Evolutionary conservation across 37 sponge, comb jelly and placozoan genomes (phyloP), one percentile per base, ranked within the genome.

Genomic region (Dysidea cf. avara): DNA sequence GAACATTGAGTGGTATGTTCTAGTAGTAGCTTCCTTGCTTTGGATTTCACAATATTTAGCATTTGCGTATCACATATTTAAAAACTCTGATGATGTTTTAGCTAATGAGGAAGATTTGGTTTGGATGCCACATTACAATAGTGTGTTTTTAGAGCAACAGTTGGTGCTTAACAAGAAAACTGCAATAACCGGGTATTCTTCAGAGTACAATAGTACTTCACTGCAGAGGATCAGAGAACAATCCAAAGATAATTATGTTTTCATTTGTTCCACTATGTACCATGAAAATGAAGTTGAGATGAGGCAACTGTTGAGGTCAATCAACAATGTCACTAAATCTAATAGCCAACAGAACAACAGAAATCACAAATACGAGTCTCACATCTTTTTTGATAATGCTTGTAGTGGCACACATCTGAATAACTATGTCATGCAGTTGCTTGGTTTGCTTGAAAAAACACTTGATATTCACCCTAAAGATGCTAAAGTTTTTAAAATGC

Each of bases 201-300:
- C n/a, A n/a, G n/a, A n/a, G n/a, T n/a, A n/a, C n/a, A n/a, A n/a
- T n/a, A n/a, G n/a, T n/a, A n/a, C n/a, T n/a, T n/a, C n/a, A n/a
- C n/a, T n/a, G n/a, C n/a, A n/a, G n/a, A n/a, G n/a, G n/a, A n/a
- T n/a, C n/a, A n/a, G n/a, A n/a, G n/a, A n/a, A n/a, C n/a, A n/a
- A n/a, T n/a, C n/a, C n/a, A n/a, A 24, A 48, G 61, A 66, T 39
- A 26, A 77, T 0, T 55, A 63, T 7, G 86, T 93, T 7, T 93
- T 89, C 66, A 78, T 93, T 28, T 93, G 94, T 46, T 85, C 94
- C 32, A 93, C 94, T 17, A 93, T 93, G 94, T 93, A 84, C 69
- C 77, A 80, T 1, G 94, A 93, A n/a, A n/a, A n/a, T n/a, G n/a
- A n/a, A n/a, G n/a, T n/a, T n/a, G n/a, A n/a, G n/a, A n/a, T n/a